phyloP scores from a whole-genome alignment of 2,113 vertebrate species.

The Pseudopodoces humilis region DNA sequence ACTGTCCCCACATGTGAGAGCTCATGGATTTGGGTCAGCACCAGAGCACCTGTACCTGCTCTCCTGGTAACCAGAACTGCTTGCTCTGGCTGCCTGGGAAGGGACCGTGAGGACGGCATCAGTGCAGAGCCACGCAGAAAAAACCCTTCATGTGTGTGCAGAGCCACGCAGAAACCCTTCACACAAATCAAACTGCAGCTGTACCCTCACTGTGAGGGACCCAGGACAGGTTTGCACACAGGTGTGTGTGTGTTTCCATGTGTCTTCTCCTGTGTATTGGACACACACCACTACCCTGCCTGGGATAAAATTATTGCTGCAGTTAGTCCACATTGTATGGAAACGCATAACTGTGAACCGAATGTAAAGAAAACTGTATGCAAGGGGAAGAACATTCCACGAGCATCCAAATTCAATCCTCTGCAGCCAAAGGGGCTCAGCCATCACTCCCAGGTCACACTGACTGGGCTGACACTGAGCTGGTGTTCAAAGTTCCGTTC shows the following conservation, averaged over 20 bases:
- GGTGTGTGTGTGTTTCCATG: background rate
- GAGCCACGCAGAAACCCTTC: background rate
- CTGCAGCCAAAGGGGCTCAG: background rate
- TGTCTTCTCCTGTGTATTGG: background rate
- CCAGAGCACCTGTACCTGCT: too few relatives aligned
- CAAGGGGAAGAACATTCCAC: background rate
- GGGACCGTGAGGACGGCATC: background rate
- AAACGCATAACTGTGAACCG: rapidly evolving
- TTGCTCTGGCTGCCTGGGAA: background rate
- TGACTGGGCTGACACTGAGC: background rate
- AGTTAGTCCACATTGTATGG: background rate
- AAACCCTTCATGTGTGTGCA: background rate
- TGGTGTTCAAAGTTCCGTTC: background rate
- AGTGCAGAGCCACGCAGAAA: background rate
- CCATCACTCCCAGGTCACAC: background rate
- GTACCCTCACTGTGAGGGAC: too few relatives aligned
- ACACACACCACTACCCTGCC: background rate
- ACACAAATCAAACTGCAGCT: background rate
- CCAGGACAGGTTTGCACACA: rapidly evolving
- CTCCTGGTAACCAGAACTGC: background rate
- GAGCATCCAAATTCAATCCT: background rate
- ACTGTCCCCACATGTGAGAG: background rate
- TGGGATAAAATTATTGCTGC: background rate
- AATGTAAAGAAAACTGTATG: background rate
- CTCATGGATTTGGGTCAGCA: background rate